Conservation (phyloP, 1,140 invertebrate species). For the Drosophila nigrodunni region DNA sequence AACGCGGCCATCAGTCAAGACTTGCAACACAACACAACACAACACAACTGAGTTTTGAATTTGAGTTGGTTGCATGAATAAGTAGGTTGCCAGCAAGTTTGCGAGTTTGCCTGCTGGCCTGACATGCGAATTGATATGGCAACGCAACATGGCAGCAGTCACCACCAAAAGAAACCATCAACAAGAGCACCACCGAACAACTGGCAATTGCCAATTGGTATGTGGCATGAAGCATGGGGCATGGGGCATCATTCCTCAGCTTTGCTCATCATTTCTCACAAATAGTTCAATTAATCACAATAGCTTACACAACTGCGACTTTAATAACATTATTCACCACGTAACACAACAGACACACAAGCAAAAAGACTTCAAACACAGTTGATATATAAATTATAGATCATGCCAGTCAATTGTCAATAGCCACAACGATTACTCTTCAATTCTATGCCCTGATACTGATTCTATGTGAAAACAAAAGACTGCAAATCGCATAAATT, state of each 20-base stretch:
- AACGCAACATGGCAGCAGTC: slow-evolving; percentile 66
- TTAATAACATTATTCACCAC: slow-evolving; percentile 75
- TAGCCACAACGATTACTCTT: slow-evolving; percentile 65
- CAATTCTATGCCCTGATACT: background rate
- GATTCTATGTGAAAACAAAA: slow-evolving; percentile 40
- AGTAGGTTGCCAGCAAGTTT: slow-evolving; percentile 62
- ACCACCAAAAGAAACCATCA: slow-evolving; percentile 9
- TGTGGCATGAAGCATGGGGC: slow-evolving; percentile 58
- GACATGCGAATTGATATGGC: slow-evolving; percentile 80
- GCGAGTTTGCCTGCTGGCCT: slow-evolving; percentile 41
- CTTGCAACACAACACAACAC: background rate
- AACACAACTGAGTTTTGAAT: slow-evolving; percentile 1
- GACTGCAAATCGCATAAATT: slow-evolving; percentile 55
- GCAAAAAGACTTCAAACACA: slow-evolving; percentile 9
- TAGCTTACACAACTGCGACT: slow-evolving; percentile 69
- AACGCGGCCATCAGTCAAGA: slow-evolving; percentile 74
- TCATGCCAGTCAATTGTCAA: slow-evolving; percentile 77
- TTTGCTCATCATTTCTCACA: slow-evolving; percentile 71
- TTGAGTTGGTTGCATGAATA: slow-evolving; percentile 65
- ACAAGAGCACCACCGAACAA: background rate
- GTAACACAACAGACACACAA: background rate
- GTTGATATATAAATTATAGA: slow-evolving; percentile 80
- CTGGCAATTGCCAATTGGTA: slow-evolving; percentile 46
- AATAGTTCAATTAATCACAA: slow-evolving; percentile 80
- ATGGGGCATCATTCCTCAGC: slow-evolving; percentile 44